Percentiles rank a stretch among this genome's conserved stretches.
Conservation (phyloP, 2,113 vertebrate genomes). For the Callionymus lyra region DNA sequence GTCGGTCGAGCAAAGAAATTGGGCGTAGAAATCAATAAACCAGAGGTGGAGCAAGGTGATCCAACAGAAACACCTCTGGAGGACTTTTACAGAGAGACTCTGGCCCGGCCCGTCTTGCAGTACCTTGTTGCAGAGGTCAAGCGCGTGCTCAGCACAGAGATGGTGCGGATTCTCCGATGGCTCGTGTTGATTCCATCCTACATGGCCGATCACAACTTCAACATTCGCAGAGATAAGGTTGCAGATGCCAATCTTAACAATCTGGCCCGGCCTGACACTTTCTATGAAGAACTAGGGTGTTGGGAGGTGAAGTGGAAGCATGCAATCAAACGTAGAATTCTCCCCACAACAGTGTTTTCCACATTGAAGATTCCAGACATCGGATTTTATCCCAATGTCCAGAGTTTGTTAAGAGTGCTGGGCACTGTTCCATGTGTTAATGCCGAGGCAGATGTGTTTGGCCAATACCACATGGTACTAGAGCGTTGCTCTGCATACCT, state of each 20-base stretch:
- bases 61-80: constrained; percentile 50
- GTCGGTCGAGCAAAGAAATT: constrained; percentile 68
- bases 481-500: constrained; percentile 65
- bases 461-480: constrained; percentile 72
- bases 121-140: constrained; percentile 71
- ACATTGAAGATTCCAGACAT: constrained; percentile 73
- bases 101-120: constrained; percentile 64
- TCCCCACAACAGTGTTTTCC: constrained; percentile 68
- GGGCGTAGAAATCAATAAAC: constrained; percentile 55
- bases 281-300: constrained; percentile 72
- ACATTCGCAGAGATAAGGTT: constrained; percentile 72
- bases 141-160: constrained; percentile 67
- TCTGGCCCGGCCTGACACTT: constrained; percentile 67
- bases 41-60: constrained; percentile 40
- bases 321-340: constrained; percentile 70
- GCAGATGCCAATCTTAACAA: constrained; percentile 73
- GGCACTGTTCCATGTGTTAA: constrained; percentile 72
- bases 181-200: constrained; percentile 70
- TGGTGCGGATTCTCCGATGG: constrained; percentile 72
- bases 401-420: constrained; percentile 69
- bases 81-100: constrained; percentile 65
- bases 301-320: constrained; percentile 76
- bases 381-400: constrained; percentile 71
- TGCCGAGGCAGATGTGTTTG: constrained; percentile 68
- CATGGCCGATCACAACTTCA: constrained; percentile 75